Evolutionary conservation across 2,888 invertebrate species (phyloP).

Genomic region (Apamea epomidion): DNA sequence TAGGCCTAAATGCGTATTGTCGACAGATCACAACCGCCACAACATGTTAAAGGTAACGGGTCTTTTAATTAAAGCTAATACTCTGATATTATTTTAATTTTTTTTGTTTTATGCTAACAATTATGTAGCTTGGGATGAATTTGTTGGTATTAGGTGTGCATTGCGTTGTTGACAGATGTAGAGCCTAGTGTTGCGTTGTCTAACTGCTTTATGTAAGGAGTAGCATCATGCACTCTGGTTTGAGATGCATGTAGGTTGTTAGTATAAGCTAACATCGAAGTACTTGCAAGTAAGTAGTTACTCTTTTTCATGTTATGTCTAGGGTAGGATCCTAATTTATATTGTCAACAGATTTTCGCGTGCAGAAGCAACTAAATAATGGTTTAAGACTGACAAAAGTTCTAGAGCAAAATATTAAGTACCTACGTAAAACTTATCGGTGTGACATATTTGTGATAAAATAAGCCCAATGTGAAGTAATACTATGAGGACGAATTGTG

Average conservation of each 20-base stretch:
- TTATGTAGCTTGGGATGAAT: slow-evolving; percentile 29
- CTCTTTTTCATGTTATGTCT: background rate
- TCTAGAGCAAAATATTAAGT: background rate
- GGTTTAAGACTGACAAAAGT: background rate
- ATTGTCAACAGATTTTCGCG: slow-evolving; percentile 41
- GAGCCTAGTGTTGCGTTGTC: slow-evolving; percentile 28
- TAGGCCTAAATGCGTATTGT: slow-evolving; percentile 18
- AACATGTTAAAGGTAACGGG: slow-evolving; percentile 28
- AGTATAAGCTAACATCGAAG: slow-evolving; percentile 14
- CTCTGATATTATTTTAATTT: slow-evolving; percentile 1
- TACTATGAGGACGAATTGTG: background rate
- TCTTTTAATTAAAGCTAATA: slow-evolving; percentile 1
- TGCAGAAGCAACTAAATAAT: slow-evolving; percentile 17
- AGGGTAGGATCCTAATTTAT: slow-evolving; percentile 33
- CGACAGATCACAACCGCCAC: slow-evolving; percentile 4
- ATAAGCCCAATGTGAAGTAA: background rate
- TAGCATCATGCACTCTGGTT: slow-evolving; percentile 11
- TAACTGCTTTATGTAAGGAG: slow-evolving; percentile 34
- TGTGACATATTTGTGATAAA: background rate
- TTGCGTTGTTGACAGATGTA: slow-evolving; percentile 40
- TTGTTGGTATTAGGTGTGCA: slow-evolving; percentile 45
- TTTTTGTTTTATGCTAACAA: slow-evolving; percentile 17
- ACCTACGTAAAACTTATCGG: background rate
- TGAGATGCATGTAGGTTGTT: slow-evolving; percentile 22
- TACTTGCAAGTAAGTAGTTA: slow-evolving; percentile 33